phyloP scores from a whole-genome alignment of 2,888 invertebrate species.

The Ochlodes sylvanus region DNA sequence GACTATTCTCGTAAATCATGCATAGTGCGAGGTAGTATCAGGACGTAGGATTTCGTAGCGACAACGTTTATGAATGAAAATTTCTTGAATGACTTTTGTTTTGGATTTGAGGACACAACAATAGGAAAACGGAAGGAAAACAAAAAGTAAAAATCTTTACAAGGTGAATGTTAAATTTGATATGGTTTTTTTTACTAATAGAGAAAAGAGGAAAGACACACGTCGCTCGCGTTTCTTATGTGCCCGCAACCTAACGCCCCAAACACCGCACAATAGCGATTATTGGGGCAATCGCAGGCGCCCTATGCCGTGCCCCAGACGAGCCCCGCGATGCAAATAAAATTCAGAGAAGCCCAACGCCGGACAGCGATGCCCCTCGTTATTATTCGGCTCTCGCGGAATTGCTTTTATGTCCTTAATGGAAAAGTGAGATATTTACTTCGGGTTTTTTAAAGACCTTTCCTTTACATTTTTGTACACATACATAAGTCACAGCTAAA shows the following conservation, averaged over 20 bases:
- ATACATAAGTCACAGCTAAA: conserved; percentile 58
- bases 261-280: conserved; percentile 70
- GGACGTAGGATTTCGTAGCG: not conserved
- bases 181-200: too few species aligned
- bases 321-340: conserved; percentile 80
- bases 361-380: conserved; percentile 81
- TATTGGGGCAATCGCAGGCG: conserved; percentile 76
- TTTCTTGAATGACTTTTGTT: not conserved
- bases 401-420: conserved; percentile 83
- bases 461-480: conserved; percentile 68
- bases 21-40: not conserved
- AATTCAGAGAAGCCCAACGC: conserved; percentile 73
- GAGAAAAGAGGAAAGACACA: conserved; percentile 17
- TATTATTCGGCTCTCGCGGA: conserved; percentile 83
- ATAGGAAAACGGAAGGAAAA: too few species aligned
- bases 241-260: conserved; percentile 49
- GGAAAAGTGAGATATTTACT: conserved; percentile 82
- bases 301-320: conserved; percentile 57
- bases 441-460: conserved; percentile 70
- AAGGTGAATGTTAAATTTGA: too few species aligned
- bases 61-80: not conserved
- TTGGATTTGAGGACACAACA: not conserved
- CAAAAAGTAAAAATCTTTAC: too few species aligned
- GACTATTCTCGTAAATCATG: conserved; percentile 25
- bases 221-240: conserved; percentile 39